Percentiles rank a stretch among this genome's conserved stretches.
Conservation (phyloP, 2,113 vertebrate species). For the Halichoerus grypus region DNA sequence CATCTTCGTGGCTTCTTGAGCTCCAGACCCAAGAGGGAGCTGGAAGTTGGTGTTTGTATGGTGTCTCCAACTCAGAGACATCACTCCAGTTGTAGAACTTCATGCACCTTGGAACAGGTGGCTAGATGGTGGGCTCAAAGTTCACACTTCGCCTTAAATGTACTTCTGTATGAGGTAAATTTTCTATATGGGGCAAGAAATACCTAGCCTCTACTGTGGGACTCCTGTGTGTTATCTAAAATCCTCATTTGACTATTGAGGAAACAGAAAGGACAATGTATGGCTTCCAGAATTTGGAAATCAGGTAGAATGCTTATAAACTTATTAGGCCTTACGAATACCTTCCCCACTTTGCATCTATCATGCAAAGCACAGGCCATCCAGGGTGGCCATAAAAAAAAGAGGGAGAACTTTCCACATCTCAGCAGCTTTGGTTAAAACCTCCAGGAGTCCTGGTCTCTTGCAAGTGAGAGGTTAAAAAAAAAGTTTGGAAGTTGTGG, state of each 20-base stretch:
- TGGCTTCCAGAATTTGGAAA: neutral
- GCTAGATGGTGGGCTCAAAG: neutral
- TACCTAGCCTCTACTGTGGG: neutral
- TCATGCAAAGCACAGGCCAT: neutral
- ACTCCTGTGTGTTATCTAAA: neutral
- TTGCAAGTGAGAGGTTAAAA: neutral
- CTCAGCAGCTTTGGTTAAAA: constrained; percentile 36
- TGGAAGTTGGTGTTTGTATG: neutral
- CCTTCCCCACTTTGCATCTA: neutral
- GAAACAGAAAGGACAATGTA: neutral
- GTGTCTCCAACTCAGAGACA: neutral
- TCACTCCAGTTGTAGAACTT: neutral
- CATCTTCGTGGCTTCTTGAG: neutral
- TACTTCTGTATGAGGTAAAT: neutral
- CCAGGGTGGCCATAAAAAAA: neutral
- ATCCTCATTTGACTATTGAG: neutral
- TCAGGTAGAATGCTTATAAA: neutral
- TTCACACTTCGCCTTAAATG: neutral
- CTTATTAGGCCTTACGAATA: neutral
- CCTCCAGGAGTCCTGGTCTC: neutral
- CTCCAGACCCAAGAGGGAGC: neutral
- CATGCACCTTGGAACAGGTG: neutral
- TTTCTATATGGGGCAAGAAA: neutral
- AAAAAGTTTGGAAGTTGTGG: neutral
- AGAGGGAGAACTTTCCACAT: neutral